phyloP scores from a whole-genome alignment of 2,888 invertebrate genomes.

The Xestia ashworthii region DNA sequence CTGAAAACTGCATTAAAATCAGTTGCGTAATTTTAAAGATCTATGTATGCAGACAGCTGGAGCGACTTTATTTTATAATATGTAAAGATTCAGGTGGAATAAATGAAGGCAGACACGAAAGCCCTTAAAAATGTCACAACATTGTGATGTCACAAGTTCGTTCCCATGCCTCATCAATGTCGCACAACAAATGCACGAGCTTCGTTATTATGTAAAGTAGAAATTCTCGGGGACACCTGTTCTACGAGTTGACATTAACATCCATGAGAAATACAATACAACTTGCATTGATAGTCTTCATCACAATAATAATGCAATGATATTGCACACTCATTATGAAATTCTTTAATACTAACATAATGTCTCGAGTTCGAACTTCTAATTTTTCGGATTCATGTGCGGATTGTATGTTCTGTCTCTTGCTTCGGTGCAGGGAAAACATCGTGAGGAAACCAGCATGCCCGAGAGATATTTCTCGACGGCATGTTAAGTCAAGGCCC shows the following conservation, averaged over 20 bases:
- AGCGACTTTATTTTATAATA: too few species aligned
- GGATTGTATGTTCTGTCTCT: too few species aligned
- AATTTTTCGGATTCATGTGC: too few species aligned
- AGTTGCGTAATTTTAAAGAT: too few species aligned
- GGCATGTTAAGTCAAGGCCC: too few species aligned
- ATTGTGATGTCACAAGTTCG: neutral
- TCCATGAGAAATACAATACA: conserved; percentile 3
- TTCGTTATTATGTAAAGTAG: conserved; percentile 14
- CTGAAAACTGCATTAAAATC: too few species aligned
- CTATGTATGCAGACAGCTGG: too few species aligned
- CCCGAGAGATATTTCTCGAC: too few species aligned
- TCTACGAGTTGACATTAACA: neutral
- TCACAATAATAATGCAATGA: neutral
- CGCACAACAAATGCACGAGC: conserved; percentile 25
- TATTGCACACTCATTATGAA: neutral
- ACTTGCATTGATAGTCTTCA: neutral
- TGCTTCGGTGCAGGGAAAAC: too few species aligned
- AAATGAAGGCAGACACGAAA: neutral
- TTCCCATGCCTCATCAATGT: conserved; percentile 5
- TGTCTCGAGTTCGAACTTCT: too few species aligned
- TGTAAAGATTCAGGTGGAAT: neutral
- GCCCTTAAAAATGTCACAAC: neutral
- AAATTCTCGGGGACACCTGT: conserved; percentile 42
- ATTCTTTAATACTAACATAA: neutral
- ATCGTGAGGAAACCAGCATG: too few species aligned